These are phyloP conservation scores for Ptychoptera albimana DNA, from an alignment of 2,888 invertebrate species.

Conservation along the genomic window DNA sequence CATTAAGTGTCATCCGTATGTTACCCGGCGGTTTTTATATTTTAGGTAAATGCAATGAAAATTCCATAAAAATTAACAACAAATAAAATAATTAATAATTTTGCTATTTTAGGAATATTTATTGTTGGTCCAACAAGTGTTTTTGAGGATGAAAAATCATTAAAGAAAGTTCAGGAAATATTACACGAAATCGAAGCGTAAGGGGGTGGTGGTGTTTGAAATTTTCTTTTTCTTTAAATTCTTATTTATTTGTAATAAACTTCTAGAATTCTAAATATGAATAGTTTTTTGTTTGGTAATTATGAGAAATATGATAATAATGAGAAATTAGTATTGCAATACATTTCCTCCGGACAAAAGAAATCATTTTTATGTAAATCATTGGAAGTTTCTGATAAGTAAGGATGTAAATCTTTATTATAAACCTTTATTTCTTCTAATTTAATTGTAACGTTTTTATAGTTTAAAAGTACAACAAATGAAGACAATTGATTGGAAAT, in stretches of 20 bases:
- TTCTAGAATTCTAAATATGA: slow-evolving; percentile 27
- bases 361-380: background rate
- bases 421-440: background rate
- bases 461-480: slow-evolving; percentile 12
- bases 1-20: slow-evolving; percentile 76
- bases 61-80: background rate
- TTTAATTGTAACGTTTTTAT: slow-evolving; percentile 17
- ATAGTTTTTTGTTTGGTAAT: slow-evolving; percentile 45
- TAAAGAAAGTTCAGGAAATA: slow-evolving; percentile 19
- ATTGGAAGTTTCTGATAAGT: background rate
- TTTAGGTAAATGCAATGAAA: slow-evolving; percentile 36
- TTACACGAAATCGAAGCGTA: slow-evolving; percentile 21
- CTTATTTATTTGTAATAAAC: no score
- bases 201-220: no score
- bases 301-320: slow-evolving; percentile 18
- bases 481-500: slow-evolving; percentile 63
- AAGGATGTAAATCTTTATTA: background rate
- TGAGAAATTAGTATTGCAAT: slow-evolving; percentile 51
- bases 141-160: slow-evolving; percentile 29
- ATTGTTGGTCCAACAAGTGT: slow-evolving; percentile 50
- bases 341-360: slow-evolving; percentile 35
- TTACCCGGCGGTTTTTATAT: slow-evolving; percentile 80
- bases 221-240: no score
- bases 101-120: slow-evolving; percentile 64
- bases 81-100: background rate